phyloP scores from a whole-genome alignment of 37 sponge, comb jelly and placozoan species.

The Beroe ovata region DNA sequence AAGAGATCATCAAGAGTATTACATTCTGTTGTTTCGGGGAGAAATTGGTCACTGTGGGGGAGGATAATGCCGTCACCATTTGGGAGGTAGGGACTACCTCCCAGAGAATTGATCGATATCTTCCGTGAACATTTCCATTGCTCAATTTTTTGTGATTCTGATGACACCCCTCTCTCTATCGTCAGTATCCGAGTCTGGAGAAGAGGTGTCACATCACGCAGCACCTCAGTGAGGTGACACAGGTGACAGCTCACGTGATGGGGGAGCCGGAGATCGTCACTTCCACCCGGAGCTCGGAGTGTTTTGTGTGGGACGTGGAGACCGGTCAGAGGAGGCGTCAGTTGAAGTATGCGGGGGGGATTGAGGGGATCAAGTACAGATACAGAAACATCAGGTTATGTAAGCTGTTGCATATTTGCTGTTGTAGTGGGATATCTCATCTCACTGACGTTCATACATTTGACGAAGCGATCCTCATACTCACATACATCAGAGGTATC shows the following conservation, averaged over 20 bases:
- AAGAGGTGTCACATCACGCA: slow-evolving; percentile 3
- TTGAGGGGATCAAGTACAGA: background rate
- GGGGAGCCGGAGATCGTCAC: slow-evolving; percentile 54
- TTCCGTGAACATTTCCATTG: background rate
- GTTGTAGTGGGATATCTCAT: no score
- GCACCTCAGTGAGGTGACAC: slow-evolving; percentile 43
- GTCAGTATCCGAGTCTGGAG: slow-evolving; percentile 29
- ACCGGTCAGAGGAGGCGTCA: background rate
- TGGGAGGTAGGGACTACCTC: no score
- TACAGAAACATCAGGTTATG: slow-evolving; percentile 39
- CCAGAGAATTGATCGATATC: no score
- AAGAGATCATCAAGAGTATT: slow-evolving; percentile 7
- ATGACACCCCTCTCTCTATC: background rate
- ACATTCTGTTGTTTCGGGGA: slow-evolving; percentile 45
- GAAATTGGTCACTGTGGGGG: slow-evolving; percentile 47
- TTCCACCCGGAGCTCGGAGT: slow-evolving; percentile 25
- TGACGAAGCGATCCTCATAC: no score
- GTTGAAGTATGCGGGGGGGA: background rate
- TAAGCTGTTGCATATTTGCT: no score
- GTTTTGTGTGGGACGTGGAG: slow-evolving; percentile 59
- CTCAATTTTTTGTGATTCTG: background rate
- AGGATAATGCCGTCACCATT: slow-evolving; percentile 14
- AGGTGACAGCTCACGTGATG: slow-evolving; percentile 3
- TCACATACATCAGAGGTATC: no score
- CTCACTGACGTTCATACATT: no score